phyloP scores from a whole-genome alignment of 2,797 vertebrate genomes.

The Liasis olivaceus region DNA sequence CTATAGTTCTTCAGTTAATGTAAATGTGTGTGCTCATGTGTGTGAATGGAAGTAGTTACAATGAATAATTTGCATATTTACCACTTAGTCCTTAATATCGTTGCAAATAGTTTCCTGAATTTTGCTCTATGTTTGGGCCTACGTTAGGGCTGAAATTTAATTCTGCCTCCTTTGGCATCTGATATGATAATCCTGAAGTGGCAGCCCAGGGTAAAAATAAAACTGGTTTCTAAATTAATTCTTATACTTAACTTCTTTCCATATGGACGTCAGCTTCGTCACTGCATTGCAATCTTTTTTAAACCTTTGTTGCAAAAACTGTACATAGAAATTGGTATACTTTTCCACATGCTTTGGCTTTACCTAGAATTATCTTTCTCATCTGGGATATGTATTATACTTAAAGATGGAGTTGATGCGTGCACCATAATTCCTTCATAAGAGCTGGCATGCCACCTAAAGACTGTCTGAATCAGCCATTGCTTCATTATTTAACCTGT shows the following conservation, averaged over 20 bases:
- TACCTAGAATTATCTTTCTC: not conserved
- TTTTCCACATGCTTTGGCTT: not conserved
- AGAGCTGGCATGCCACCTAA: not conserved
- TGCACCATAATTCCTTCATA: not conserved
- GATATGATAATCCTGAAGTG: too few species aligned
- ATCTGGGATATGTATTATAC: not conserved
- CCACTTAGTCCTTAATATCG: not conserved
- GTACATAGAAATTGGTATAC: not conserved
- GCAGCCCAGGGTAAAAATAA: too few species aligned
- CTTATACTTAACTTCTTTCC: too few species aligned
- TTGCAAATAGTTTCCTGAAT: not conserved
- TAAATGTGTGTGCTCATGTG: not conserved
- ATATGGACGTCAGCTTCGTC: too few species aligned
- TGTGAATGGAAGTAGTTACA: not conserved
- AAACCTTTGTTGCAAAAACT: not conserved
- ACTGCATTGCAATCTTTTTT: not conserved
- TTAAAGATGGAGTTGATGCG: not conserved
- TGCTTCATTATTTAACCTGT: not conserved
- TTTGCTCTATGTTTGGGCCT: not conserved
- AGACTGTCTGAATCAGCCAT: not conserved
- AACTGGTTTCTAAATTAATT: too few species aligned
- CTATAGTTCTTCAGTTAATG: not conserved
- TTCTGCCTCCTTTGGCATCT: not conserved
- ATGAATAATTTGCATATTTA: not conserved
- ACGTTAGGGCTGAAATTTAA: not conserved